A percentile compares a stretch with the other conserved stretches of the same genome.
phyloP scores from a whole-genome alignment of 2,113 vertebrate genomes.

The Catagonus wagneri region DNA sequence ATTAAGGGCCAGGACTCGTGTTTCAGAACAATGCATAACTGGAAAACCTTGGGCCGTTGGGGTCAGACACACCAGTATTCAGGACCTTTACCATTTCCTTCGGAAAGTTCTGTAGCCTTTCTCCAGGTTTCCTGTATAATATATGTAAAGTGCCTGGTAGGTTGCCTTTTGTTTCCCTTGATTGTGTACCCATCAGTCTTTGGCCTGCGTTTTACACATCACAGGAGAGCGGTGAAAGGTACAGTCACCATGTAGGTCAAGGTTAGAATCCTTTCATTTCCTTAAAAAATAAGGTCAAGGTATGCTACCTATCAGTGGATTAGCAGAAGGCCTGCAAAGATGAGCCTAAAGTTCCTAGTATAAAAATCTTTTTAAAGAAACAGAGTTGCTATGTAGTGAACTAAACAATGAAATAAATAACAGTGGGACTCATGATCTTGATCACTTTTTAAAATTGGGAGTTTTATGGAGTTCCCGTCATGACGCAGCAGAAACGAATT shows the following conservation, averaged over 20 bases:
- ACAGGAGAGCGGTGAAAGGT: not conserved
- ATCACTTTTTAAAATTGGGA: not conserved
- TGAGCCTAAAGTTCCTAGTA: not conserved
- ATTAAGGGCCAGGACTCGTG: not conserved
- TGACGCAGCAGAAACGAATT: no score
- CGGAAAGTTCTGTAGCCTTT: not conserved
- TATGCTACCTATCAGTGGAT: not conserved
- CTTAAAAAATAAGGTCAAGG: not conserved
- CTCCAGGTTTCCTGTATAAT: fast-evolving
- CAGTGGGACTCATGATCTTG: not conserved
- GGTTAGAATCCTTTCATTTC: not conserved
- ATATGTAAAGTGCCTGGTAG: not conserved
- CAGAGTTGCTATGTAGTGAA: not conserved
- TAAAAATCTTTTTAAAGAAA: not conserved
- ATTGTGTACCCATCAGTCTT: not conserved
- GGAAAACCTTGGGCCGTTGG: not conserved
- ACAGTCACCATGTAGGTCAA: not conserved
- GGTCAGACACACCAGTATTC: not conserved
- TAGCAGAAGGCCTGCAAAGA: not conserved
- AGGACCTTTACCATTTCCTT: not conserved
- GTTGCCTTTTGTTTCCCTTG: not conserved
- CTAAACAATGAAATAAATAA: not conserved
- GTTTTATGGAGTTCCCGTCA: not conserved
- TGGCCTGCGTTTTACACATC: not conserved
- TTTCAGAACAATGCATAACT: not conserved